These are phyloP conservation scores for Argentina silus DNA, from an alignment of 2,797 vertebrate genomes.

Conservation along the genomic window DNA sequence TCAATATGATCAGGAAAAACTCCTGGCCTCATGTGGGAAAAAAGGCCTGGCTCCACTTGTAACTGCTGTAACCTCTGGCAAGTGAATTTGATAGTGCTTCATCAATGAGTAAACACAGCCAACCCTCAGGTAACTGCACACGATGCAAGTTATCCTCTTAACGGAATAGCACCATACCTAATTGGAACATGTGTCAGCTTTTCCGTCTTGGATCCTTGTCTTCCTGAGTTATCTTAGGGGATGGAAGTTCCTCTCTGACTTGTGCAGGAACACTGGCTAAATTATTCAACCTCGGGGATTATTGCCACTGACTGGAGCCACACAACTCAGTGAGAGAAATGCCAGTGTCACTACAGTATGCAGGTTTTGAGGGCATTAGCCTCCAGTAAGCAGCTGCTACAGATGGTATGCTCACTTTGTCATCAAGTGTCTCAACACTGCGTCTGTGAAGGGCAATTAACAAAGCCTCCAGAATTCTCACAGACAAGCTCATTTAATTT, in stretches of 20 bases:
- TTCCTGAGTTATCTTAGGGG: constrained; percentile 33
- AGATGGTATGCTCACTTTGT: constrained; percentile 73
- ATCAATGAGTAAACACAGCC: no score
- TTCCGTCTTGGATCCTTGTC: constrained; percentile 15
- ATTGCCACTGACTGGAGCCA: constrained; percentile 59
- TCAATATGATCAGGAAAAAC: background rate
- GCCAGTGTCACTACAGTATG: constrained; percentile 72
- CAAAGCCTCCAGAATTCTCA: constrained; percentile 28
- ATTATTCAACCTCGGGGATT: constrained; percentile 75
- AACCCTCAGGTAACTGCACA: constrained; percentile 19
- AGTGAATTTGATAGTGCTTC: no score
- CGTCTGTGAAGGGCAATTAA: constrained; percentile 63
- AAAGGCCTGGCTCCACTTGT: no score
- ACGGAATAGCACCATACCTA: constrained; percentile 37
- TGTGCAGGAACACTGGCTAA: constrained; percentile 60
- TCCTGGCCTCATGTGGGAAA: background rate
- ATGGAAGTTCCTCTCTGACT: constrained; percentile 52
- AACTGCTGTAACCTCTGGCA: no score
- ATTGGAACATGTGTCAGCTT: constrained; percentile 55
- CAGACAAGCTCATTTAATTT: constrained; percentile 46
- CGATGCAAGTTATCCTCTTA: constrained; percentile 37
- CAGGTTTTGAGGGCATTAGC: constrained; percentile 65
- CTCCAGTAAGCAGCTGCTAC: constrained; percentile 72
- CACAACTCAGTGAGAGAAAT: constrained; percentile 58
- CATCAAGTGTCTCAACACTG: constrained; percentile 59